Evolutionary conservation across 2,888 invertebrate genomes (phyloP), one percentile per base, ranked within the genome.

Genomic region (Monopis laevigella): DNA sequence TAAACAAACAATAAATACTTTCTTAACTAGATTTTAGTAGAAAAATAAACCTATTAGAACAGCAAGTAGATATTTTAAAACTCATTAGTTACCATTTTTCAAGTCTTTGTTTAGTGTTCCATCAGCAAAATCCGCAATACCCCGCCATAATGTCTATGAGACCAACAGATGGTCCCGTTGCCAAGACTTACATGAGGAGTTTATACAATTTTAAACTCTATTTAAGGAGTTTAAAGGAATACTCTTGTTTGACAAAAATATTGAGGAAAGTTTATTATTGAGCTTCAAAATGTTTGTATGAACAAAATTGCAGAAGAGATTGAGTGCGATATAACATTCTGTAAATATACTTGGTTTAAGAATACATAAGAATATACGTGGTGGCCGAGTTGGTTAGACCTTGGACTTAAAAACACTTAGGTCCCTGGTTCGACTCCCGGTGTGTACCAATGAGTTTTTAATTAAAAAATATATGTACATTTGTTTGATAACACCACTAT

Each of bases 91-190:
- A 21, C 36, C 17, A 36, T 36, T 36, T 36, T 21, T 36, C 36
- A 36, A 19, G 36, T 53, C 53, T 41, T 42, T 43, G 43, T 53
- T 52, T 55, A 54, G 60, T 57, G 59, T 59, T 54, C 48, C 60
- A 45, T 59, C 56, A 50, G 52, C 54, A 53, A 51, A 45, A 36
- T 49, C 55, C 53, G 53, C 62, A 60, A 65, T 65, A 63, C 59
- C 59, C 53, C 58, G 54, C 58, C 59, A 55, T 73, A 70, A 73
- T 70, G 69, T 68, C 66, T 65, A 58, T 55, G 55, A 63, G 59
- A 64, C 66, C 65, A 65, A 59, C 73, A 73, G 74, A 73, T 72
- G 72, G 62, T 69, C 63, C 59, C 63, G 51, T 59, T 61, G 59
- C 64, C 59, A 48, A 59, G 55, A 59, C 54, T 73, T 73, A n/a